These are phyloP conservation scores for Sigmodon hispidus DNA, from an alignment of 2,113 vertebrate species.

Conservation along the genomic window DNA sequence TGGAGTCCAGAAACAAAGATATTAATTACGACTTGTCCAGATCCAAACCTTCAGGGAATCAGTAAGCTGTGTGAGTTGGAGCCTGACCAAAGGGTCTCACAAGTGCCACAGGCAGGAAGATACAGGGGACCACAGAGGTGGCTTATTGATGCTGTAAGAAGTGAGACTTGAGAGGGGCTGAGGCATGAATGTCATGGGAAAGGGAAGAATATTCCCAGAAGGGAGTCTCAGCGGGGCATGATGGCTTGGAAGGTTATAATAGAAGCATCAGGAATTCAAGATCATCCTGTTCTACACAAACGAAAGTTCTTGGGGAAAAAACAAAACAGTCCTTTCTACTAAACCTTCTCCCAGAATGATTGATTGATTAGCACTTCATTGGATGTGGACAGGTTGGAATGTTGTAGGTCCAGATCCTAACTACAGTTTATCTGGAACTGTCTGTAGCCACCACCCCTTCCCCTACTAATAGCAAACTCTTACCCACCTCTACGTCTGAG, in stretches of 20 bases:
- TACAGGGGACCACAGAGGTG: background rate
- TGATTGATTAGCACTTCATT: background rate
- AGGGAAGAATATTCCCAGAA: background rate
- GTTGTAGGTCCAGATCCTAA: background rate
- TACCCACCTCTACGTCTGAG: too few species aligned
- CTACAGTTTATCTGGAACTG: background rate
- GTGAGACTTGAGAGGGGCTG: too few species aligned
- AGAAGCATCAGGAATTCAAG: background rate
- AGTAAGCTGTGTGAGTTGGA: background rate
- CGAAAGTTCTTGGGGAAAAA: background rate
- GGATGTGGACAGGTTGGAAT: background rate
- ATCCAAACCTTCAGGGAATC: background rate
- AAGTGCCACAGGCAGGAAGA: background rate
- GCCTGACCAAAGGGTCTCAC: background rate
- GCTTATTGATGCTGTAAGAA: background rate
- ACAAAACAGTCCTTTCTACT: background rate
- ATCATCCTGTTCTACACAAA: background rate
- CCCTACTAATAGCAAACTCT: too few species aligned
- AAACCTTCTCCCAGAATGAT: background rate
- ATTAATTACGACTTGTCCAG: conserved; percentile 48
- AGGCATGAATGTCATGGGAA: background rate
- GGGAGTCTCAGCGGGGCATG: background rate
- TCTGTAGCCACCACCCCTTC: background rate
- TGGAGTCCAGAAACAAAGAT: conserved; percentile 12
- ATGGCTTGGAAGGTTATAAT: background rate